These are phyloP conservation scores for Formica aserva DNA, from an alignment of 2,888 invertebrate species.

Conservation along the genomic window DNA sequence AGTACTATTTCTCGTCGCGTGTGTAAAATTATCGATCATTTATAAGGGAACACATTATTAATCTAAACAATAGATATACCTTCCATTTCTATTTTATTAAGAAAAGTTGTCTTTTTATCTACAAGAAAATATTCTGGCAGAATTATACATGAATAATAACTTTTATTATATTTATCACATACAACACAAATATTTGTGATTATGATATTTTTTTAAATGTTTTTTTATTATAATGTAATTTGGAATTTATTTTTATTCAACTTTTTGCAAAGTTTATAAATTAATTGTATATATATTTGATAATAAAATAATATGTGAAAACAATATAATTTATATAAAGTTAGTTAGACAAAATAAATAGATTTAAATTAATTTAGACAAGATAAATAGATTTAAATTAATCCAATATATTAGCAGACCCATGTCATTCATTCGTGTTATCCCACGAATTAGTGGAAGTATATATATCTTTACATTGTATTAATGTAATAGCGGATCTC, in stretches of 20 bases:
- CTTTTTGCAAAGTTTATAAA: not conserved
- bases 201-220: not conserved
- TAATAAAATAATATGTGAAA: not conserved
- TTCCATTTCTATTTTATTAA: not conserved
- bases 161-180: not conserved
- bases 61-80: not conserved
- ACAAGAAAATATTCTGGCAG: not conserved
- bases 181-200: not conserved
- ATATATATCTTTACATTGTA: not conserved
- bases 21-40: not conserved
- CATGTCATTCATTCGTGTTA: not conserved
- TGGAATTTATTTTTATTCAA: not conserved
- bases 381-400: constrained; percentile 20
- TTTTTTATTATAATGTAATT: not conserved
- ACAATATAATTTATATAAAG: not conserved
- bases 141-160: not conserved
- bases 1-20: not conserved
- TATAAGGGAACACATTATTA: not conserved
- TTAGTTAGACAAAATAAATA: not conserved
- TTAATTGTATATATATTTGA: not conserved
- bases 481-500: constrained; percentile 20
- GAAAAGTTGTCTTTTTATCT: not conserved
- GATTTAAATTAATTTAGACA: no score
- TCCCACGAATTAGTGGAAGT: not conserved
- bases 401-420: not conserved